Conservation (phyloP, 1,140 invertebrate genomes). For the Lepidostoma basale region DNA sequence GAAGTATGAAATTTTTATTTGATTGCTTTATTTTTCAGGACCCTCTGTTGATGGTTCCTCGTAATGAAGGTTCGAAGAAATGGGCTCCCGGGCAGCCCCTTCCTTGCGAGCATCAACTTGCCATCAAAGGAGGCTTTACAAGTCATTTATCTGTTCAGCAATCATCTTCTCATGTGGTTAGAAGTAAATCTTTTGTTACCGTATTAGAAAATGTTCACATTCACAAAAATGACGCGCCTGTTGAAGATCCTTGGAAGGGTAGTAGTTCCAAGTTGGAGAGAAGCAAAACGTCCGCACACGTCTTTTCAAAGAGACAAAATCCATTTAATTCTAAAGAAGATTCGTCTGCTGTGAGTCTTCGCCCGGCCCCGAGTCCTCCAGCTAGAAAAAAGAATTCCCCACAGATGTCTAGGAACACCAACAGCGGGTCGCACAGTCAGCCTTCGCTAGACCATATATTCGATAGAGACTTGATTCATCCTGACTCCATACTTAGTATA, state of each 20-base stretch:
- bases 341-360: constrained; percentile 46
- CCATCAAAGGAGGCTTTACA: constrained; percentile 22
- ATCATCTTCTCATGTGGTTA: constrained; percentile 25
- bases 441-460: constrained; percentile 4
- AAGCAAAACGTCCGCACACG: constrained; percentile 55
- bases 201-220: constrained; percentile 30
- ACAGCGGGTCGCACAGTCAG: not conserved
- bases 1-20: not conserved
- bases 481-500: constrained; percentile 21
- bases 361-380: constrained; percentile 57
- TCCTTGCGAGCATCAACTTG: constrained; percentile 47
- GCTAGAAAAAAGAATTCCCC: constrained; percentile 56
- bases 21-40: constrained; percentile 52
- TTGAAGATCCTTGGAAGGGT: constrained; percentile 30
- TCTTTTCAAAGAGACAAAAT: constrained; percentile 51
- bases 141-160: constrained; percentile 29
- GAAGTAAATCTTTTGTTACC: constrained; percentile 41
- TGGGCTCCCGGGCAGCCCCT: constrained; percentile 57
- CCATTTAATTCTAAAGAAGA: constrained; percentile 49
- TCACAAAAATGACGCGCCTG: constrained; percentile 2
- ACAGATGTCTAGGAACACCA: constrained; percentile 39
- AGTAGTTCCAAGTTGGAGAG: constrained; percentile 52
- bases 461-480: constrained; percentile 22
- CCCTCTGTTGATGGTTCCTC: constrained; percentile 67
- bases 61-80: constrained; percentile 64